phyloP scores from a whole-genome alignment of 2,888 invertebrate species.

The Chromoteleia sp. region DNA sequence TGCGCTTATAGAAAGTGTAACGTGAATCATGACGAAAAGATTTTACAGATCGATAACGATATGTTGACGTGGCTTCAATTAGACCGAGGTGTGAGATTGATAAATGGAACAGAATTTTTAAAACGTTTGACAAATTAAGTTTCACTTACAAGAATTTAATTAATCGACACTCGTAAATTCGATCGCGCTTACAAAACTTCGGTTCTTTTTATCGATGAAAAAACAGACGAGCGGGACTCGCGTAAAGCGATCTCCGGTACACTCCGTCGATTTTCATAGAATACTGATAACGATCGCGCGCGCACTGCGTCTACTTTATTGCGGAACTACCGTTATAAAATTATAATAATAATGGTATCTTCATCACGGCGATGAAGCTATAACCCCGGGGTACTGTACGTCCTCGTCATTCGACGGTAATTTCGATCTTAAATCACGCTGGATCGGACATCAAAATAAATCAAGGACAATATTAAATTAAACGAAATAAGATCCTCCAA shows the following conservation, averaged over 20 bases:
- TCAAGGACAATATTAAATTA: conserved; percentile 44
- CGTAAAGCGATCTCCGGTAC: conserved; percentile 14
- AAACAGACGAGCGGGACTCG: neutral
- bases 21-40: conserved; percentile 19
- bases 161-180: conserved; percentile 21
- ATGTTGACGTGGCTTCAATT: conserved; percentile 22
- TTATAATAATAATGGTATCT: conserved; percentile 68
- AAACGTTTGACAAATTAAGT: conserved; percentile 25
- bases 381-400: conserved; percentile 48
- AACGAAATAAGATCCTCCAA: conserved; percentile 31
- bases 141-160: conserved; percentile 9
- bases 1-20: conserved; percentile 8
- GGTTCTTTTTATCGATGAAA: conserved; percentile 33
- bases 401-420: conserved; percentile 42
- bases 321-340: conserved; percentile 61
- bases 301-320: conserved; percentile 54
- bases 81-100: conserved; percentile 32
- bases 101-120: conserved; percentile 42
- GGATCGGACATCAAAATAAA: conserved; percentile 31
- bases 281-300: conserved; percentile 53
- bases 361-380: conserved; percentile 52
- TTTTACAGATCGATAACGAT: conserved; percentile 30
- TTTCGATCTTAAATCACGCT: conserved; percentile 46
- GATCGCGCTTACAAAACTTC: conserved; percentile 9
- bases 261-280: conserved; percentile 55